These are phyloP conservation scores for Fopius arisanus DNA, from an alignment of 1,140 invertebrate species.

Conservation along the genomic window DNA sequence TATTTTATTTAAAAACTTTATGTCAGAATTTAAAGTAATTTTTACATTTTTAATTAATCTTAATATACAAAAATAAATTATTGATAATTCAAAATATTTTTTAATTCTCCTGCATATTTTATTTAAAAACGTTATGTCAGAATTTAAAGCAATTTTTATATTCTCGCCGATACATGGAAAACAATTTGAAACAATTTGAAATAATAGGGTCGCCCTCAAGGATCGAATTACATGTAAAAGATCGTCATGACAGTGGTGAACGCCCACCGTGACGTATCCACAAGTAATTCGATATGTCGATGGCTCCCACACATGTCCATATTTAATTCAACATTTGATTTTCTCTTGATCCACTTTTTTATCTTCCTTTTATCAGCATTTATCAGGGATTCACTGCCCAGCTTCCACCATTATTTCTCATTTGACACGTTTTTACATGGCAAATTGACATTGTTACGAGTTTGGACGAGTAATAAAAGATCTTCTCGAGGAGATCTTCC, in stretches of 20 bases:
- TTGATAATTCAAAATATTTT: too few species aligned
- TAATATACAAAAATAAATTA: too few species aligned
- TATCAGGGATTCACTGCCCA: neutral
- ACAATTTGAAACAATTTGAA: too few species aligned
- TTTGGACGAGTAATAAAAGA: neutral
- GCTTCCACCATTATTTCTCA: neutral
- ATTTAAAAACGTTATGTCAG: too few species aligned
- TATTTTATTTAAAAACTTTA: too few species aligned
- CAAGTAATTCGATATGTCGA: slow-evolving; percentile 16
- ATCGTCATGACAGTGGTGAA: slow-evolving; percentile 24
- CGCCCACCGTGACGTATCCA: slow-evolving; percentile 26
- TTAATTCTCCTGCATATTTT: too few species aligned
- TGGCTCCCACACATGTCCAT: slow-evolving; percentile 7
- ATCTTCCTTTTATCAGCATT: neutral
- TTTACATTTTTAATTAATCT: too few species aligned
- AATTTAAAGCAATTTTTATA: too few species aligned
- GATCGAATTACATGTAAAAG: slow-evolving; percentile 22
- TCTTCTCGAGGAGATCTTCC: neutral
- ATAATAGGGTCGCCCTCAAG: neutral
- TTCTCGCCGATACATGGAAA: too few species aligned
- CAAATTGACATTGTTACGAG: slow-evolving; percentile 22
- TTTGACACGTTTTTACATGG: slow-evolving; percentile 4
- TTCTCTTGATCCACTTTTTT: neutral
- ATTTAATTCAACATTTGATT: neutral
- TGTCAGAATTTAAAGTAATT: too few species aligned